phyloP scores from a whole-genome alignment of 2,113 vertebrate species.

The Eudyptes chrysolophus region DNA sequence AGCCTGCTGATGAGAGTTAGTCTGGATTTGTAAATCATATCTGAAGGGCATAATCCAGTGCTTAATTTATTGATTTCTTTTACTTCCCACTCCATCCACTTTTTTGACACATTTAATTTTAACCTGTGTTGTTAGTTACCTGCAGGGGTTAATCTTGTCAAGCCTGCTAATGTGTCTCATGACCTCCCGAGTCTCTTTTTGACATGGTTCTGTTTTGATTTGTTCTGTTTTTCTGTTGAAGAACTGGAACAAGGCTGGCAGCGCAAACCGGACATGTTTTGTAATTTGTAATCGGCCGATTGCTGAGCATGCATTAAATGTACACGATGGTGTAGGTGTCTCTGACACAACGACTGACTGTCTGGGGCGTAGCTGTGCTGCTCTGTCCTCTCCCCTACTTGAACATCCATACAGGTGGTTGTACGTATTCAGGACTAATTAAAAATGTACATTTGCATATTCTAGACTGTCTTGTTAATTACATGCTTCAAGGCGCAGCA shows the following conservation, averaged over 20 bases:
- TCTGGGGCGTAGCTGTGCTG: neutral
- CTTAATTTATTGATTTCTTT: neutral
- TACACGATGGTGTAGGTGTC: accelerated
- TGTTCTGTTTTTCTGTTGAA: neutral
- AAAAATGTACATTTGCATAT: neutral
- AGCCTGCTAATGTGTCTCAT: neutral
- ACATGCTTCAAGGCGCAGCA: accelerated
- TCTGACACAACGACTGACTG: neutral
- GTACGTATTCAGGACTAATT: neutral
- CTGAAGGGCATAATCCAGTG: neutral
- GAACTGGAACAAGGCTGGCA: neutral
- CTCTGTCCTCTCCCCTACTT: neutral
- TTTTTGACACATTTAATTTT: neutral
- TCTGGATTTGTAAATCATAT: neutral
- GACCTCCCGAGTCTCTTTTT: neutral
- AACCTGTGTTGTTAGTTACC: accelerated
- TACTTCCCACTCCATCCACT: neutral
- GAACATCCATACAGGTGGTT: neutral
- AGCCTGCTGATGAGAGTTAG: neutral
- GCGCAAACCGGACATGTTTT: neutral
- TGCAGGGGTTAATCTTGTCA: neutral
- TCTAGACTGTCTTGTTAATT: neutral
- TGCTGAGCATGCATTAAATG: neutral
- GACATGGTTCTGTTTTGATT: neutral
- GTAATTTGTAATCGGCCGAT: neutral